Percentiles rank a stretch among this genome's conserved stretches.
Conservation (phyloP, 1,140 invertebrate genomes). For the Euura lappo region DNA sequence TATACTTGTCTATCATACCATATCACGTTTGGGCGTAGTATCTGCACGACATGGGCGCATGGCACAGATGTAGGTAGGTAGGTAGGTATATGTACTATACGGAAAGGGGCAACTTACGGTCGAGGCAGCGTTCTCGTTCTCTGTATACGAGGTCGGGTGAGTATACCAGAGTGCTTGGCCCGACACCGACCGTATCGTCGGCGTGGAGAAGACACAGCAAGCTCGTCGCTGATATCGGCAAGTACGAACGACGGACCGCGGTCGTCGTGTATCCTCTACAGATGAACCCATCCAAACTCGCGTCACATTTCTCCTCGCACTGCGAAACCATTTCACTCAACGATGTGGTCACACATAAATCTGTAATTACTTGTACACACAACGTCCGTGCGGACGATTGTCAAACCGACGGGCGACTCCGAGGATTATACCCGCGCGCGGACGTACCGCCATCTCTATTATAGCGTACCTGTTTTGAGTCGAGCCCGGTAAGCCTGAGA, state of each 20-base stretch:
- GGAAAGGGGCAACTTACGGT: conserved; percentile 54
- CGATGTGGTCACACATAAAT: too few relatives aligned
- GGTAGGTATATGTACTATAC: neutral
- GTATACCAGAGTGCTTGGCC: conserved; percentile 49
- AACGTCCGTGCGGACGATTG: too few relatives aligned
- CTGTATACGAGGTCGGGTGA: conserved; percentile 55
- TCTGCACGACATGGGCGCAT: neutral
- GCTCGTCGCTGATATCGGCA: conserved; percentile 15
- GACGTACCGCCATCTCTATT: too few relatives aligned
- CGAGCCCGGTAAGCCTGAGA: conserved; percentile 32
- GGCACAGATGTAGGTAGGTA: conserved; percentile 12
- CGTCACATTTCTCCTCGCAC: conserved; percentile 62
- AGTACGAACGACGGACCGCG: conserved; percentile 31
- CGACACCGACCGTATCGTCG: conserved; percentile 55
- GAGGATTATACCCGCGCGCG: too few relatives aligned
- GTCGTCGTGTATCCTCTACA: conserved; percentile 57
- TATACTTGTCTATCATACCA: too few relatives aligned
- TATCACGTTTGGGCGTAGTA: too few relatives aligned
- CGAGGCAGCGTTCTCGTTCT: conserved; percentile 62
- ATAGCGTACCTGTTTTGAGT: conserved; percentile 42
- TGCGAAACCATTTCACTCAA: conserved; percentile 25
- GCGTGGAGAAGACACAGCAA: conserved; percentile 55
- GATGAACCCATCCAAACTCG: conserved; percentile 55
- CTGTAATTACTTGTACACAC: too few relatives aligned
- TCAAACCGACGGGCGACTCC: too few relatives aligned